These are phyloP conservation scores for Datnioides undecimradiatus DNA, from an alignment of 2,113 vertebrate species.

Conservation along the genomic window DNA sequence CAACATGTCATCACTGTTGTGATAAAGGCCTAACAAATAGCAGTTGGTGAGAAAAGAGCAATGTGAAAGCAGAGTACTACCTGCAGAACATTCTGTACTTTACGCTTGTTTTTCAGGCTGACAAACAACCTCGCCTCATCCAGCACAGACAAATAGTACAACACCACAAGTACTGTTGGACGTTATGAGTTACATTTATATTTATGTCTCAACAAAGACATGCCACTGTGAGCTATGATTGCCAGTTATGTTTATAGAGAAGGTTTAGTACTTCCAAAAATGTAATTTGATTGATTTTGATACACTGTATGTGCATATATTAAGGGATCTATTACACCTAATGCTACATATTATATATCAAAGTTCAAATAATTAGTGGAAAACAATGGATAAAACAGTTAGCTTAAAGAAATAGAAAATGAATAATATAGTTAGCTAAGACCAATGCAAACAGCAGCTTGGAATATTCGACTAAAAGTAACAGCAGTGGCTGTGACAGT, in stretches of 20 bases:
- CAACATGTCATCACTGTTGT: neutral
- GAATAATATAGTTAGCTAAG: too few relatives aligned
- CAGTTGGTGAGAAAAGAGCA: constrained; percentile 2
- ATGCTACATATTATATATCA: too few relatives aligned
- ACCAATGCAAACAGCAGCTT: too few relatives aligned
- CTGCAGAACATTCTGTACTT: constrained; percentile 63
- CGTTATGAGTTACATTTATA: neutral
- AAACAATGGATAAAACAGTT: too few relatives aligned
- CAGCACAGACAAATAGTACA: neutral
- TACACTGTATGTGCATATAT: neutral
- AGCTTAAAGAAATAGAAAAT: too few relatives aligned
- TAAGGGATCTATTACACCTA: neutral
- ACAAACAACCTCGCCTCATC: constrained; percentile 2
- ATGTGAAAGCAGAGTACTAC: constrained; percentile 2
- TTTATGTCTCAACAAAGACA: neutral
- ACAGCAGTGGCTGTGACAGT: too few relatives aligned
- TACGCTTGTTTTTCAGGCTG: constrained; percentile 1
- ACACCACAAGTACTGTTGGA: neutral
- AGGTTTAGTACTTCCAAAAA: neutral
- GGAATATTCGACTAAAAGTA: too few relatives aligned
- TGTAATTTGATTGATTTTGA: neutral
- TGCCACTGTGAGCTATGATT: too few relatives aligned
- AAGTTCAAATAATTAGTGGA: too few relatives aligned
- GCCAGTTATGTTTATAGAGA: neutral
- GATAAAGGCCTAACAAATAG: constrained; percentile 28